Conservation (phyloP, 1,140 invertebrate genomes). For the Atta colombica region DNA sequence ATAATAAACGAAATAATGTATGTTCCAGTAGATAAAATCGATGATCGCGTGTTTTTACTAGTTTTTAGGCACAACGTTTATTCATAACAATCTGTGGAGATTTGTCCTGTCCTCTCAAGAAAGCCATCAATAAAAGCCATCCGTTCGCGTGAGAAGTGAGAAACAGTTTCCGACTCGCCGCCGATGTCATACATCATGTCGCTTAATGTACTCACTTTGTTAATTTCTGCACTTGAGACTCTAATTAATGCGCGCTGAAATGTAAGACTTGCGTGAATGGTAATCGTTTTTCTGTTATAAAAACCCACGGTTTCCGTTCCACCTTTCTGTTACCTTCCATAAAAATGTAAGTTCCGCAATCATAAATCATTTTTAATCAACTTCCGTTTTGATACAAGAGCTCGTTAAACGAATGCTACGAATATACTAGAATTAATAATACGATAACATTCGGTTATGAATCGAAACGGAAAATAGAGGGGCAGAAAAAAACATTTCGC, state of each 20-base stretch:
- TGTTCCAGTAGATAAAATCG: not conserved
- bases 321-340: constrained; percentile 53
- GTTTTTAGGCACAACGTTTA: not conserved
- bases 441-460: constrained; percentile 20
- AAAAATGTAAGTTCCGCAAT: constrained; percentile 59
- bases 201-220: constrained; percentile 52
- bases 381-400: constrained; percentile 61
- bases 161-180: constrained; percentile 23
- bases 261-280: constrained; percentile 57
- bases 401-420: constrained; percentile 52
- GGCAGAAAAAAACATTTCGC: constrained; percentile 10
- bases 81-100: not conserved
- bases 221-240: constrained; percentile 46
- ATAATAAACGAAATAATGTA: not conserved
- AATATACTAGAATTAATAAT: constrained; percentile 53
- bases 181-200: constrained; percentile 55
- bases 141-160: constrained; percentile 41
- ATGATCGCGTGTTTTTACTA: not conserved
- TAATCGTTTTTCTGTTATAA: constrained; percentile 62
- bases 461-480: not conserved
- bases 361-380: constrained; percentile 65
- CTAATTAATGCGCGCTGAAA: constrained; percentile 63
- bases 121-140: constrained; percentile 25
- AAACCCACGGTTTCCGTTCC: constrained; percentile 62
- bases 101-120: not conserved